Conservation (phyloP, 2,888 invertebrate genomes). For the Agriopis aurantiaria region DNA sequence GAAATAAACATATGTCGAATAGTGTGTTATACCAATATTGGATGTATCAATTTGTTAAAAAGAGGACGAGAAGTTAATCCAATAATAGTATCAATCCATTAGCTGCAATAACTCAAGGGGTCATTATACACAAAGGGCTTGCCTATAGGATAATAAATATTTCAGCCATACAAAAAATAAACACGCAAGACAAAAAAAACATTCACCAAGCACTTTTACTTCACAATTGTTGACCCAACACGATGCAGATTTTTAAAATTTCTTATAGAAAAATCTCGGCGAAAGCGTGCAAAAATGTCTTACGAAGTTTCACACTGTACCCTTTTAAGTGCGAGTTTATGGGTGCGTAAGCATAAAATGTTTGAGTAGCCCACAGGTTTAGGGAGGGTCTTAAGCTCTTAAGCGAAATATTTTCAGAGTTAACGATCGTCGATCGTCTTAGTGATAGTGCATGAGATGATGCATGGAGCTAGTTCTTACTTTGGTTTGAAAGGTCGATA, state of each 20-base stretch:
- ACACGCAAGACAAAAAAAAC: conserved; percentile 4
- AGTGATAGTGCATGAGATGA: conserved; percentile 12
- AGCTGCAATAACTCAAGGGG: conserved; percentile 7
- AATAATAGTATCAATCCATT: conserved; percentile 22
- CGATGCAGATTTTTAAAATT: conserved; percentile 3
- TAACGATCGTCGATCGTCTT: conserved; percentile 19
- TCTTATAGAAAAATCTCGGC: conserved; percentile 20
- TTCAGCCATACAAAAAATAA: conserved; percentile 9
- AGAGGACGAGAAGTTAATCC: conserved; percentile 3
- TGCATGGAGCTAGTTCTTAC: conserved; percentile 2
- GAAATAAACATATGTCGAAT: background rate
- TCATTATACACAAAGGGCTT: background rate
- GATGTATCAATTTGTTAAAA: background rate
- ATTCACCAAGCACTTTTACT: background rate
- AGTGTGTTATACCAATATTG: background rate
- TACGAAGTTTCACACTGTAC: conserved; percentile 22
- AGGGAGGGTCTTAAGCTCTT: conserved; percentile 17
- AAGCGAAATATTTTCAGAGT: conserved; percentile 23
- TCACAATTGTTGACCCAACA: conserved; percentile 1
- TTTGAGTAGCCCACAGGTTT: conserved; percentile 33
- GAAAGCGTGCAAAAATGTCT: conserved; percentile 14
- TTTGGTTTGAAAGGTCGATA: conserved; percentile 9
- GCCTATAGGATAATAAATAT: background rate
- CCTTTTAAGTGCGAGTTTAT: conserved; percentile 38
- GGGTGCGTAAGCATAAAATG: conserved; percentile 36